Evolutionary conservation across 2,888 invertebrate species (phyloP).

Genomic region (Leptarthrus brevirostris): DNA sequence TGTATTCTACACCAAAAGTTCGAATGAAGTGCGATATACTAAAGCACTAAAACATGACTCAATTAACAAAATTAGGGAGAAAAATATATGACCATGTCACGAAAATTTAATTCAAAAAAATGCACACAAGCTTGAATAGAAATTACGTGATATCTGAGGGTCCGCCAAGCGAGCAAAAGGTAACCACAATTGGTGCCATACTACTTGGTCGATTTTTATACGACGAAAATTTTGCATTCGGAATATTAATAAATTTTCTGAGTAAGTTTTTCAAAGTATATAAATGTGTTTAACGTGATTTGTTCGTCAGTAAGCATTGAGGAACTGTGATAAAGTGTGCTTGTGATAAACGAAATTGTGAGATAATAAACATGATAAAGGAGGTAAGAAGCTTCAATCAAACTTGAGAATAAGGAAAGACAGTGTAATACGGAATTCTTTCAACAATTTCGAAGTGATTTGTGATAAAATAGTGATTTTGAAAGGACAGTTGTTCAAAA

Average conservation of each 20-base stretch:
- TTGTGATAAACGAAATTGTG: neutral
- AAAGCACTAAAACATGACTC: slow-evolving; percentile 5
- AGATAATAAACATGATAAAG: neutral
- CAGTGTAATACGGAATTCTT: too few species aligned
- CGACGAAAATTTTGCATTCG: slow-evolving; percentile 39
- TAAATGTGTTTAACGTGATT: slow-evolving; percentile 32
- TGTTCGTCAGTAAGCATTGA: slow-evolving; percentile 4
- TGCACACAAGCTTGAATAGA: slow-evolving; percentile 18
- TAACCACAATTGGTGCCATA: slow-evolving; percentile 25
- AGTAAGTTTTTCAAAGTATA: slow-evolving; percentile 26
- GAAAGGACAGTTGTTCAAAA: too few species aligned
- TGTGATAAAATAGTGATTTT: too few species aligned
- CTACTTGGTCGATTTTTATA: slow-evolving; percentile 35
- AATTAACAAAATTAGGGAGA: slow-evolving; percentile 10
- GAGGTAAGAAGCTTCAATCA: too few species aligned
- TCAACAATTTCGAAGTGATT: too few species aligned
- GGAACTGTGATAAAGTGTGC: slow-evolving; percentile 29
- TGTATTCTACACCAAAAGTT: too few species aligned
- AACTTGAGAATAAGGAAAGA: too few species aligned
- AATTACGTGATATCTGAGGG: slow-evolving; percentile 54
- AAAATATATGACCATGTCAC: slow-evolving; percentile 35
- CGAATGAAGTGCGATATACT: too few species aligned
- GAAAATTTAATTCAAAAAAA: slow-evolving; percentile 19
- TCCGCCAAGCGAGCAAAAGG: slow-evolving; percentile 44
- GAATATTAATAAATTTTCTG: slow-evolving; percentile 49